Evolutionary conservation across 2,797 vertebrate genomes (phyloP).

Genomic region (Poecilia picta): DNA sequence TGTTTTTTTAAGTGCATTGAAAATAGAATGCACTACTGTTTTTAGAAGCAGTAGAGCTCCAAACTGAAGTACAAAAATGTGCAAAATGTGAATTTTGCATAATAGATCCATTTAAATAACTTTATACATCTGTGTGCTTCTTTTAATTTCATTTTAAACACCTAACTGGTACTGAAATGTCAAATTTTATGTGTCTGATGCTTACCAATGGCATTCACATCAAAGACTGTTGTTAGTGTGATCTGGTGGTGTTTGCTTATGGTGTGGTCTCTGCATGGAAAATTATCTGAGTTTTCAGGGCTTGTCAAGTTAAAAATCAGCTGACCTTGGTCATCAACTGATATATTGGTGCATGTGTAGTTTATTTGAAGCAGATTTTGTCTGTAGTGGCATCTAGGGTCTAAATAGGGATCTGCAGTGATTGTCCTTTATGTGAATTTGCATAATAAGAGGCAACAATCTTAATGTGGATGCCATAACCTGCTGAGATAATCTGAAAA

Average conservation of each 20-base stretch:
- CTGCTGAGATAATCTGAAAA: background rate
- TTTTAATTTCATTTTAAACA: background rate
- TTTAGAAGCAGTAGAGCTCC: too few relatives aligned
- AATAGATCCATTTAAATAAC: background rate
- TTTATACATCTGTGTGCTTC: background rate
- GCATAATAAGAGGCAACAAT: background rate
- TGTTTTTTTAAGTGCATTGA: too few relatives aligned
- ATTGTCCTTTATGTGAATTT: background rate
- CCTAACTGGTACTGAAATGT: background rate
- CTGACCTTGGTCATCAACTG: background rate
- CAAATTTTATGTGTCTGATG: too few relatives aligned
- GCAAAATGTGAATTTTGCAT: too few relatives aligned
- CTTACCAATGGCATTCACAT: background rate
- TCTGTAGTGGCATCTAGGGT: background rate
- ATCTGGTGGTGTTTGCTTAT: background rate
- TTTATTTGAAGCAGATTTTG: background rate
- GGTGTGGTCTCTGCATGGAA: background rate
- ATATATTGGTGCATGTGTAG: background rate
- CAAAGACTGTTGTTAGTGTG: background rate
- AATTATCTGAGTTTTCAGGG: background rate
- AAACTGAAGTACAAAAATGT: too few relatives aligned
- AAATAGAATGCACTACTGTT: too few relatives aligned
- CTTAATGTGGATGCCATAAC: background rate
- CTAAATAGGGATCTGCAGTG: background rate
- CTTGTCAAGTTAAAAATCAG: background rate